Conservation (phyloP, 1,140 invertebrate genomes). For the Drosophila baimaii region DNA sequence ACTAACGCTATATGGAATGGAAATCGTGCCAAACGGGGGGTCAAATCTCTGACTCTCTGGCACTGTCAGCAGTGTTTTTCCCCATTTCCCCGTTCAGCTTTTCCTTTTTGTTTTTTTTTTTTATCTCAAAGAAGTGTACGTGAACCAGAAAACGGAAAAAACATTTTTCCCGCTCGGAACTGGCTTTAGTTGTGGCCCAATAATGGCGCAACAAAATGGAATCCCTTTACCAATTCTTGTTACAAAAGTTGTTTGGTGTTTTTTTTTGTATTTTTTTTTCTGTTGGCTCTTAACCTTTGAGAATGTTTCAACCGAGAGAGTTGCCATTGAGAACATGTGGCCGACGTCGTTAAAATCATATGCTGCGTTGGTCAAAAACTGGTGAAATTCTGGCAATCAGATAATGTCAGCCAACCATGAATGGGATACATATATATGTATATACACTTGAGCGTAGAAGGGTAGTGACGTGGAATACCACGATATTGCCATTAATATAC, state of each 20-base stretch:
- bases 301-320: conserved; percentile 27
- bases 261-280: background rate
- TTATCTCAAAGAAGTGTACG: conserved; percentile 21
- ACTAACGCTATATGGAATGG: conserved; percentile 39
- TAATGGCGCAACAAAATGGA: conserved; percentile 26
- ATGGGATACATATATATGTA: conserved; percentile 4
- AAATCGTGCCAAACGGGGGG: conserved; percentile 47
- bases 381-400: conserved; percentile 15
- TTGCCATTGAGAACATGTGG: conserved; percentile 28
- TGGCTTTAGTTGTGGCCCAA: conserved; percentile 41
- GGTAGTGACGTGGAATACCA: no score
- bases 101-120: background rate
- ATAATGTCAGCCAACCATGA: conserved; percentile 23
- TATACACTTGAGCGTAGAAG: background rate
- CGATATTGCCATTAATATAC: background rate
- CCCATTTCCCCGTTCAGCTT: background rate
- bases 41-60: conserved; percentile 26
- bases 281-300: conserved; percentile 32
- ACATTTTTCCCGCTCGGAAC: conserved; percentile 25
- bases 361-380: conserved; percentile 70
- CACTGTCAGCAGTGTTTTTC: conserved; percentile 24
- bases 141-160: conserved; percentile 45
- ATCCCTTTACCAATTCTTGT: conserved; percentile 38
- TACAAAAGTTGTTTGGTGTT: conserved; percentile 15
- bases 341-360: conserved; percentile 73